phyloP scores from a whole-genome alignment of 2,797 vertebrate species.

The Falco columbarius region DNA sequence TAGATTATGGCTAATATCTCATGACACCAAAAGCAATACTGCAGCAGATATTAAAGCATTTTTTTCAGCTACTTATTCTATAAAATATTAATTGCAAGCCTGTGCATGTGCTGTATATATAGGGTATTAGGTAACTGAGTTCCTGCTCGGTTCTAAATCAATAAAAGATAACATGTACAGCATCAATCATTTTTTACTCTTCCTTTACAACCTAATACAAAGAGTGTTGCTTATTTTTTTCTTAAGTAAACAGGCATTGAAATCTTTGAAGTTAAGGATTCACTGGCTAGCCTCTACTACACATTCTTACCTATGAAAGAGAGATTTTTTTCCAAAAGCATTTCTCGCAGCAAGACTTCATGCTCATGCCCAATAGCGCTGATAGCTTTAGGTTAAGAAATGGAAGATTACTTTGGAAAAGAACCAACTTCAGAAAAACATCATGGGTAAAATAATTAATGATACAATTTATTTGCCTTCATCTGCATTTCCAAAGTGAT shows the following conservation, averaged over 20 bases:
- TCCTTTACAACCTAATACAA: conserved; percentile 65
- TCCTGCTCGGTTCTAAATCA: conserved; percentile 84
- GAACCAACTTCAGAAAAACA: neutral
- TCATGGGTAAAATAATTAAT: neutral
- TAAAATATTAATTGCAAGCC: conserved; percentile 87
- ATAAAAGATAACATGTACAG: conserved; percentile 80
- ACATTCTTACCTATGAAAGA: conserved; percentile 92
- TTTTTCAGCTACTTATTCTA: conserved; percentile 85
- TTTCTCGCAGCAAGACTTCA: conserved; percentile 91
- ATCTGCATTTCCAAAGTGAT: neutral
- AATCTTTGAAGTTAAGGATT: neutral
- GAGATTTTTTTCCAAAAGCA: conserved; percentile 90
- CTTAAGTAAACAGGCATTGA: conserved; percentile 45
- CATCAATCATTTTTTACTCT: conserved; percentile 79
- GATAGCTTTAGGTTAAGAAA: conserved; percentile 72
- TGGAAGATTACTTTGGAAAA: neutral
- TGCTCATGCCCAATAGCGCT: conserved; percentile 96
- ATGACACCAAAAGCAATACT: conserved; percentile 81
- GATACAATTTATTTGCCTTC: neutral
- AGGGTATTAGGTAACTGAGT: conserved; percentile 82
- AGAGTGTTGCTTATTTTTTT: conserved; percentile 11
- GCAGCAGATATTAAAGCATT: conserved; percentile 82
- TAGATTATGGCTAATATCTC: conserved; percentile 79
- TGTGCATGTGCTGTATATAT: conserved; percentile 76
- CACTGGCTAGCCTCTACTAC: neutral